Evolutionary conservation across 2,888 invertebrate species (phyloP), one percentile per base, ranked within the genome.

Genomic region (Phorcus lineatus): DNA sequence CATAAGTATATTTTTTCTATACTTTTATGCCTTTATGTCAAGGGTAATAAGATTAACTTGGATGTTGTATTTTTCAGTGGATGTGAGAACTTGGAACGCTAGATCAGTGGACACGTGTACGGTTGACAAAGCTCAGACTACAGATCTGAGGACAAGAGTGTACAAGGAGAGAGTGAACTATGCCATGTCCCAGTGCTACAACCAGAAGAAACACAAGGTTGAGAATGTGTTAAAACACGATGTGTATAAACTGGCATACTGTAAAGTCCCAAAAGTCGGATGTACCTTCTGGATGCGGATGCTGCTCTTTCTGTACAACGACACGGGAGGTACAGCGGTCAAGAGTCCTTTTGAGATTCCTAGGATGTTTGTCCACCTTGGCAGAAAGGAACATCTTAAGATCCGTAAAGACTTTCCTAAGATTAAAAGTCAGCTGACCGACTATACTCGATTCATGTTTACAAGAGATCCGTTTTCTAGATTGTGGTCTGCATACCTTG

Each of bases 251-350:
- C 40, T 80, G 0, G 16, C 80, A 2, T 62, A 62, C 36, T 80
- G 80, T 53, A 53, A 16, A 36, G 57, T 74, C 17, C 47, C 78
- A 0, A 78, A 82, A 76, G 82, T 76, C 3, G 83, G 80, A n/a
- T 84, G 84, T 47, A 84, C 84, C n/a, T 80, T 77, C 79, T 84
- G 84, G 84, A 79, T 81, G 24, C 80, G 81, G 24, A 74, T 83
- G 31, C 83, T 84, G 74, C 80, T 81, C 7, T 81, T 47, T 36
- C 80, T 84, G 13, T 77, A 81, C 62, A 77, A 80, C 24, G 81
- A 81, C 75, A 81, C 81, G 11, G 77, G 77, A 17, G 70, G 47
- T 1, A 17, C 16, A 0, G 24, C 67, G 40, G 74, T 76, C 52
- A 22, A 78, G 22, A 78, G 74, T n/a, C 81, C 81, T n/a, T 80